Percentiles rank a stretch among this genome's conserved stretches.
Evolutionary conservation across 92 coral and sea anemone genomes (phyloP).

Genomic region (Zoanthus solanderi): DNA sequence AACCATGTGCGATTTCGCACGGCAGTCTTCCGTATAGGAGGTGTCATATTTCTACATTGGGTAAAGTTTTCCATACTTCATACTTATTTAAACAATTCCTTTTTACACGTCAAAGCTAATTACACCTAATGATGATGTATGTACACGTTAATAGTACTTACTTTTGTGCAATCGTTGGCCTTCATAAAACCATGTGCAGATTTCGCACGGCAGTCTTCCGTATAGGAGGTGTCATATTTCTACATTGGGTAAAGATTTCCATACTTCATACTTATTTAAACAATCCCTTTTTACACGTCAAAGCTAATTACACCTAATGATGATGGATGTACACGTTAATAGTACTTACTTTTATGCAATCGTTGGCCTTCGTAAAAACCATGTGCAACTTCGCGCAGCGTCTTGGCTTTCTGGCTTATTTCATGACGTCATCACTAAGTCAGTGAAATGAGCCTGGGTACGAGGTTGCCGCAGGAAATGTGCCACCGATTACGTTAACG

Average conservation of each 20-base stretch:
- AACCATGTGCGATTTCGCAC: background rate
- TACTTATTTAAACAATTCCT: background rate
- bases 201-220: background rate
- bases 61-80: no score
- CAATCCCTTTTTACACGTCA: background rate
- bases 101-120: background rate
- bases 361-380: background rate
- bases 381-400: background rate
- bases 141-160: background rate
- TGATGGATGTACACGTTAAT: background rate
- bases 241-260: background rate
- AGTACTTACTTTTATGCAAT: background rate
- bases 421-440: no score
- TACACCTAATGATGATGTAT: no score
- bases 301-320: background rate
- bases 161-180: background rate
- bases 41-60: background rate
- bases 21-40: background rate
- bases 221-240: background rate
- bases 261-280: background rate
- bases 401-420: background rate
- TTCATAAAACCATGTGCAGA: background rate
- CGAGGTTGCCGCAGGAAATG: no score
- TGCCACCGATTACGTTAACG: no score
- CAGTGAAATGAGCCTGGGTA: no score